These are phyloP conservation scores for Rapana venosa DNA, from an alignment of 2,888 invertebrate species.

Conservation along the genomic window DNA sequence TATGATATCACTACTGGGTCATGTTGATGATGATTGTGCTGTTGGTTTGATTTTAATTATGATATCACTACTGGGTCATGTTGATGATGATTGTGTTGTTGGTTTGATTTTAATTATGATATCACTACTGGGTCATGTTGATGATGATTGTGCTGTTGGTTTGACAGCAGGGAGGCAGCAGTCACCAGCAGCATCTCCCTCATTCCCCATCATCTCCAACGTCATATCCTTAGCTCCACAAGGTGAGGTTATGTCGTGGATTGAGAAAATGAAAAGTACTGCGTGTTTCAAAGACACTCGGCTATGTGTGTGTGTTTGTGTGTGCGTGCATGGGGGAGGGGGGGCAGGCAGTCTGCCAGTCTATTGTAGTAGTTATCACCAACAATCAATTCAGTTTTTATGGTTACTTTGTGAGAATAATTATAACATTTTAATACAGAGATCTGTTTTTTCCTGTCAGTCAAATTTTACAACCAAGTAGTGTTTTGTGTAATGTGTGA, in stretches of 20 bases:
- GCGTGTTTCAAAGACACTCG: neutral
- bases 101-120: neutral
- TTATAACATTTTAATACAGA: no score
- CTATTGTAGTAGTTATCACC: no score
- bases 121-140: neutral
- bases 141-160: neutral
- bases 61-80: neutral
- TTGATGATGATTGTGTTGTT: neutral
- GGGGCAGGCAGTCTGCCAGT: no score
- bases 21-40: neutral
- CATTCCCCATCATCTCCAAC: slow-evolving; percentile 76
- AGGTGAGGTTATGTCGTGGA: neutral
- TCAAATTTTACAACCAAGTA: no score
- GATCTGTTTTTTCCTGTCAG: no score
- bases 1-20: neutral
- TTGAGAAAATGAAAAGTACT: neutral
- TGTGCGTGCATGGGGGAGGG: no score
- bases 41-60: no score
- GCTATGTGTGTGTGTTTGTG: neutral
- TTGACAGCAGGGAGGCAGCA: neutral
- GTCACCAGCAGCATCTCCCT: slow-evolving; percentile 35
- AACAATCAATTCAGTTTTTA: no score
- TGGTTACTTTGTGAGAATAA: no score
- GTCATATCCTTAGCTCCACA: slow-evolving; percentile 76
- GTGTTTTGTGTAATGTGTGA: no score